Evolutionary conservation across 2,797 vertebrate genomes (phyloP).

Genomic region (Cyclopterus lumpus): DNA sequence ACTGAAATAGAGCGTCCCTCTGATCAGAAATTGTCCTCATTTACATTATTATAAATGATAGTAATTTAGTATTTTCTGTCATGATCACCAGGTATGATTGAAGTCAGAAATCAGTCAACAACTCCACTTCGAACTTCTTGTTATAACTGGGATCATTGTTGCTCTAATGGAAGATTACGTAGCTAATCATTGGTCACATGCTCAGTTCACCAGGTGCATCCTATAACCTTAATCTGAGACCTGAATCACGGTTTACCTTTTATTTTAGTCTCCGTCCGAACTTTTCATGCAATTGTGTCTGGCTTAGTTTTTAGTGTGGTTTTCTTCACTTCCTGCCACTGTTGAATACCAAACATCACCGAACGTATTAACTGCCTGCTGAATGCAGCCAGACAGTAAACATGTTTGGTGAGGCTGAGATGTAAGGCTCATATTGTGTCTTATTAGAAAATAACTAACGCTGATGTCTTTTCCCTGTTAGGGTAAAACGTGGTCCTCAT

Average conservation of each 20-base stretch:
- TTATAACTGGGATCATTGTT: constrained; percentile 23
- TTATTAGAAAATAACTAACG: not conserved
- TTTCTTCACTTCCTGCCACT: not conserved
- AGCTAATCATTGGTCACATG: constrained; percentile 25
- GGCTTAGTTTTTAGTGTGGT: not conserved
- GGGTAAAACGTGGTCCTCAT: constrained; percentile 10
- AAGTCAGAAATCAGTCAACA: constrained; percentile 7
- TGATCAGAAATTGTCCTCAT: constrained; percentile 13
- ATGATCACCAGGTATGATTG: constrained; percentile 4
- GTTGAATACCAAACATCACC: not conserved
- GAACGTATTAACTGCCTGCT: not conserved
- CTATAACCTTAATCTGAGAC: constrained; percentile 14
- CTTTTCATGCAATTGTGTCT: not conserved
- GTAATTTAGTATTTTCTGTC: constrained; percentile 21
- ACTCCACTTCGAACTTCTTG: constrained; percentile 15
- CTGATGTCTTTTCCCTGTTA: not conserved
- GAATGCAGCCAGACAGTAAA: constrained; percentile 1
- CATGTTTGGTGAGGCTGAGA: not conserved
- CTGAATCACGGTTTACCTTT: constrained; percentile 14
- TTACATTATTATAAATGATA: not conserved
- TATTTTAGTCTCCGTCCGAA: constrained; percentile 22
- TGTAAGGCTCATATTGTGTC: constrained; percentile 1
- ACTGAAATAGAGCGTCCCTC: constrained; percentile 20
- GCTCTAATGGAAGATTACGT: constrained; percentile 26
- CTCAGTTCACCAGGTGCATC: not conserved